Base-by-base conservation (phyloP, 2,113 vertebrate species). In the Tursiops truncatus region DNA sequence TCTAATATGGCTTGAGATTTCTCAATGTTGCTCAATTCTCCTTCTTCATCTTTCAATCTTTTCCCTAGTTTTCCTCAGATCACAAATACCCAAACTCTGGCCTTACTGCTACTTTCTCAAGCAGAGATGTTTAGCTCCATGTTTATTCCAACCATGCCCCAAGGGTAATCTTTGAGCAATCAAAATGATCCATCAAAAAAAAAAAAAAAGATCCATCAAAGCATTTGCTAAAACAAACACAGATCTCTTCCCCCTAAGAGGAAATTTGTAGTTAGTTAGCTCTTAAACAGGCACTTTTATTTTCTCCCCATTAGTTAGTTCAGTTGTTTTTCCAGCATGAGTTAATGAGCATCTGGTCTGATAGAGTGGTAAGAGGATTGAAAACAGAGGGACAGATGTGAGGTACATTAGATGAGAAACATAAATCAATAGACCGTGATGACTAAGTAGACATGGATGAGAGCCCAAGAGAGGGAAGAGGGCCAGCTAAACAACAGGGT, bases 341-440 rank as follows among this genome's bases (percentile, higher is more conserved):
- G 79, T 89, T 97, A 83, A 94, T 92, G 63, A 96, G 70, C 63
- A 92, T 92, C 81, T 94, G 81, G 62, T 84, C 80, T 94, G 60
- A 90, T 77, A 60, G 38, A 92, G 17, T n/a, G 14, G 17, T 70
- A 84, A 93, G 58, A 94, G 53, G 74, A 84, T 38, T n/a, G 14
- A 93, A 93, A 96, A 96, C 83, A 97, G 77, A 97, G 58, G 26
- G 70, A 92, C 89, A 97, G 94, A 58, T 97, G 80, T 93, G 91
- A 87, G 85, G 76, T 93, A 80, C 92, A 84, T 94, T 96, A 96
- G 85, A 53, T 80, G 62, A 95, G 85, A 92, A 94, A 97, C 94
- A 94, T 67, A 90, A 97, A 65, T 70, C 56, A 92, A 87, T 56
- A 94, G 38, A 62, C 17, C 15, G 11, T 95, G 84, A 94, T 95